Percentiles rank a stretch among this genome's conserved stretches.
phyloP scores from a whole-genome alignment of 2,888 invertebrate genomes.

The Aelia acuminata region DNA sequence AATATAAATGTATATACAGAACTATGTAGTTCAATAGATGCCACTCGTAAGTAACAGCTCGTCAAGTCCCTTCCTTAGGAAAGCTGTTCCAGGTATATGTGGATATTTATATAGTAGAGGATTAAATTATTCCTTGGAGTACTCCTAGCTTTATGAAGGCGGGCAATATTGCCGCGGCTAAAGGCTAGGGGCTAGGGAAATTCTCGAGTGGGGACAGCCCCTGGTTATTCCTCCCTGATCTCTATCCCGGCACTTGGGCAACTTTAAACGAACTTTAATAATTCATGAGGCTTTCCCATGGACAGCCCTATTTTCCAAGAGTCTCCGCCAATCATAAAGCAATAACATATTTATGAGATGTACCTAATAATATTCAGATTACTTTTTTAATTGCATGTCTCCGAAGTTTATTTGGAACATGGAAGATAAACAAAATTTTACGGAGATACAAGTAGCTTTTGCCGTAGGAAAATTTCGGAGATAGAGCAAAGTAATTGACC shows the following conservation, averaged over 20 bases:
- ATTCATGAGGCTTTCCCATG: not conserved
- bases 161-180: not conserved
- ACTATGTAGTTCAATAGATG: no score
- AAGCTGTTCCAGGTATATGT: not conserved
- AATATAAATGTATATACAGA: no score
- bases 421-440: not conserved
- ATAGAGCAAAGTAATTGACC: no score
- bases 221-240: not conserved
- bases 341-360: not conserved
- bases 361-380: not conserved
- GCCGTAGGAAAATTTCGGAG: no score
- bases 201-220: not conserved
- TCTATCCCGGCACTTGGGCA: not conserved
- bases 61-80: not conserved
- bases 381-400: not conserved
- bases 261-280: conserved; percentile 34
- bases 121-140: not conserved
- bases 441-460: no score
- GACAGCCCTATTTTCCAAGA: not conserved
- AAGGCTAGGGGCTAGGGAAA: not conserved
- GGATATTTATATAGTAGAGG: not conserved
- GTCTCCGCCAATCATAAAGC: not conserved
- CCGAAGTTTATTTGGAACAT: not conserved
- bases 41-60: no score
- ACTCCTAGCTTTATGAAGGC: not conserved